These are phyloP conservation scores for Volucella inflata DNA, from an alignment of 2,888 invertebrate species.

Conservation along the genomic window DNA sequence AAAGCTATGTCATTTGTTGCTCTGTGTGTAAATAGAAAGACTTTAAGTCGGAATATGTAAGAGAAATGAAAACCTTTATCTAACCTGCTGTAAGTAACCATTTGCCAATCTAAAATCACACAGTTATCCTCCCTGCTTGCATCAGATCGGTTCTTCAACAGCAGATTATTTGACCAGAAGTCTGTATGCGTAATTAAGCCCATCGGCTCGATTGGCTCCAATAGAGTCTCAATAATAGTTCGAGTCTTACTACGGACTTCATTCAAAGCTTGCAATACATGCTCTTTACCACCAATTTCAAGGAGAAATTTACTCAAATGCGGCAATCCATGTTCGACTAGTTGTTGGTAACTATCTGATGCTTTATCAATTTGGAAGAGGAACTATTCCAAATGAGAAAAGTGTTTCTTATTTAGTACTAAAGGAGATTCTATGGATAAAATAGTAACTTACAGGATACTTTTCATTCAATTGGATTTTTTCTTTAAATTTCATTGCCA, in stretches of 20 bases:
- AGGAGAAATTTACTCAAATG: slow-evolving; percentile 90
- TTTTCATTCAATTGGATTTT: slow-evolving; percentile 78
- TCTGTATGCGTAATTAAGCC: slow-evolving; percentile 92
- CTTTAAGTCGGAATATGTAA: neutral
- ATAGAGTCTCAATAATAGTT: slow-evolving; percentile 88
- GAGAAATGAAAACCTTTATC: neutral
- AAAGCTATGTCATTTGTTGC: slow-evolving; percentile 92
- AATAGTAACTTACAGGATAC: slow-evolving; percentile 77
- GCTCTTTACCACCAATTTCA: slow-evolving; percentile 87
- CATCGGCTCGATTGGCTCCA: slow-evolving; percentile 89
- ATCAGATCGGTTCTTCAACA: slow-evolving; percentile 86
- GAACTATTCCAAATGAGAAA: slow-evolving; percentile 82
- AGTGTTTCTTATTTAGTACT: neutral
- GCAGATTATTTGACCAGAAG: slow-evolving; percentile 92
- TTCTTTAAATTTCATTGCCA: slow-evolving; percentile 86
- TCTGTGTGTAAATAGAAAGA: slow-evolving; percentile 79
- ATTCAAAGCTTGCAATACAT: slow-evolving; percentile 86
- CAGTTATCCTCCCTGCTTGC: slow-evolving; percentile 85
- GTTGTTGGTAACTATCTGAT: slow-evolving; percentile 91
- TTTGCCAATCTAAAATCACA: slow-evolving; percentile 92
- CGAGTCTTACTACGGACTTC: slow-evolving; percentile 88
- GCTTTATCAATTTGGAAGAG: slow-evolving; percentile 91
- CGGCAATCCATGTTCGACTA: slow-evolving; percentile 90
- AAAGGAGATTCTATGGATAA: neutral
- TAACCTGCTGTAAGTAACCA: slow-evolving; percentile 89